Base-by-base conservation (phyloP, 2,888 invertebrate genomes). In the Trichogramma dendrolimi region DNA sequence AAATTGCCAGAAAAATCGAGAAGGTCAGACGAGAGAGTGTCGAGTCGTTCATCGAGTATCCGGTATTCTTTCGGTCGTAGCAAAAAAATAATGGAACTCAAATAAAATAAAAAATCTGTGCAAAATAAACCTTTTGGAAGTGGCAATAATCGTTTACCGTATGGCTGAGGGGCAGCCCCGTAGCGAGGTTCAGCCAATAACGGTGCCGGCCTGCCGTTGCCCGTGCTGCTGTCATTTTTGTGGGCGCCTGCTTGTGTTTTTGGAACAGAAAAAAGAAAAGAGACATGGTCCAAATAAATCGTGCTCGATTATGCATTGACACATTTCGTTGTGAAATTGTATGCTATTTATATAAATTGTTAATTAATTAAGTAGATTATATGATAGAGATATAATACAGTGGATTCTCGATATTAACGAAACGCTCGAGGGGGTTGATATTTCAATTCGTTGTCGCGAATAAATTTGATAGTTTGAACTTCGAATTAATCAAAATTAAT, bases 111-210 rank as follows among this genome's bases (percentile, higher is more conserved):
- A 56, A 43, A 50, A 53, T 43, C 48, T 14, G 52, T 51, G 41
- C 60, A 48, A 42, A 57, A 46, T 41, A 55, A 8, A 10, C 11
- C 41, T 58, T 11, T 27, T 27, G 27, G 27, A 44, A 38, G 11
- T 7, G 40, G n/a, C 46, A 46, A 8, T 8, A 46, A 46, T 46
- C 46, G n/a, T 46, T 64, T 83, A 92, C 92, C 91, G 84, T 90
- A 94, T 67, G 92, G 92, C 80, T 91, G 91, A 68, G 92, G 92
- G 73, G 92, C 85, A 66, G 91, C 90, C 68, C 92, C 92, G 79
- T 90, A 92, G 81, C 92, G 88, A 67, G 94, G 94, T 73, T 93
- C 93, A 80, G 92, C 92, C 61, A 94, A 85, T 68, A 94, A 85
- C 58, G 94, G 93, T 53, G 92, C 91, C 70, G 91, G 91, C 73